A percentile compares a stretch with the other conserved stretches of the same genome.
Evolutionary conservation across 2,113 vertebrate species (phyloP).

Genomic region (Hyperopisus bebe): DNA sequence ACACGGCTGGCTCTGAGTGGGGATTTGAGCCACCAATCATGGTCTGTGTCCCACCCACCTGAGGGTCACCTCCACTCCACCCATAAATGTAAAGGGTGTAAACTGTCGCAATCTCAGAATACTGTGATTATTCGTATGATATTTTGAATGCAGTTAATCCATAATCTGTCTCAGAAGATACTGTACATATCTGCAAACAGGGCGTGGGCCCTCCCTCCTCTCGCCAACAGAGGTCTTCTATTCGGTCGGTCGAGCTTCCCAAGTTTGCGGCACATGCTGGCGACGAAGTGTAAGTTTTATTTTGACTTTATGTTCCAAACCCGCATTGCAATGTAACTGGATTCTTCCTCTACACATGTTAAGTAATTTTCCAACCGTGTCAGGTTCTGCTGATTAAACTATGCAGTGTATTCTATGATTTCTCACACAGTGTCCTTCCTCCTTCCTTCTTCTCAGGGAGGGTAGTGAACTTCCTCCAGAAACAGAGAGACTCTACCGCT

Average conservation of each 20-base stretch:
- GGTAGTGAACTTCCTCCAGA: constrained; percentile 18
- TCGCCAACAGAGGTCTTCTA: constrained; percentile 23
- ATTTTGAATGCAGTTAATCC: background rate
- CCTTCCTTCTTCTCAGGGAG: constrained; percentile 36
- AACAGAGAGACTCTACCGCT: constrained; percentile 55
- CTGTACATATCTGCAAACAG: background rate
- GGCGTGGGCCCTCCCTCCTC: background rate
- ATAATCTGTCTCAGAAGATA: background rate
- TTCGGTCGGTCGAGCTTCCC: background rate
- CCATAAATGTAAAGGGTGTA: background rate
- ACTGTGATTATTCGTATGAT: background rate
- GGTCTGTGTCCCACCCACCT: background rate
- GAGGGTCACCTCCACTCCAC: background rate
- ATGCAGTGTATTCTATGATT: background rate
- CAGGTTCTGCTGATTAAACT: background rate
- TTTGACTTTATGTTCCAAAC: constrained; percentile 4
- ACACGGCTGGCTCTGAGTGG: background rate
- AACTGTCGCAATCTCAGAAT: background rate
- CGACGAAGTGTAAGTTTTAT: constrained; percentile 42
- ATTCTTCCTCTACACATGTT: background rate
- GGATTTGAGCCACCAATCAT: background rate
- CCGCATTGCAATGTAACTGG: background rate
- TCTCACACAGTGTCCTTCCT: background rate
- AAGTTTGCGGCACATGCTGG: constrained; percentile 14
- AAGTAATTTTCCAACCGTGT: background rate